Conservation (phyloP, 2,797 vertebrate species). For the Sebastes minor region DNA sequence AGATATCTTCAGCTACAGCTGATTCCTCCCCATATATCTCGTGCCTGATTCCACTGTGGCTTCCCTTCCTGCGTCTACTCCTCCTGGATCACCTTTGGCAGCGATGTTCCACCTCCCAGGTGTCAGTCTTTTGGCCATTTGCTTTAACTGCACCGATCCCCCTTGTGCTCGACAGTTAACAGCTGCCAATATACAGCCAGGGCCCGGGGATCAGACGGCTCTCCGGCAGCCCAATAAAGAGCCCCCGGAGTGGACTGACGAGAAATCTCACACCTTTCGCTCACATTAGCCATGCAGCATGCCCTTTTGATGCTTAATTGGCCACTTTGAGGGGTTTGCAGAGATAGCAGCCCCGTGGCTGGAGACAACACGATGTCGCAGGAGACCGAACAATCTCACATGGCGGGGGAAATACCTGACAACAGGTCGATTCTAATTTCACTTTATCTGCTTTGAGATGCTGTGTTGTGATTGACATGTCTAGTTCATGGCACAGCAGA, state of each 20-base stretch:
- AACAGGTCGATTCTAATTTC: background rate
- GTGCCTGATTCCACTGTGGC: background rate
- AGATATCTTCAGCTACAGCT: background rate
- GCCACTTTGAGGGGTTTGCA: slow-evolving; percentile 77
- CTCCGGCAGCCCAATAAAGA: slow-evolving; percentile 80
- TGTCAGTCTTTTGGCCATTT: slow-evolving; percentile 82
- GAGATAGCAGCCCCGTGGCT: slow-evolving; percentile 40
- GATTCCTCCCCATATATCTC: background rate
- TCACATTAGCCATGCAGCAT: slow-evolving; percentile 83
- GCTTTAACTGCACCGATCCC: slow-evolving; percentile 75
- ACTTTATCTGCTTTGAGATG: background rate
- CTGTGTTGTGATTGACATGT: background rate
- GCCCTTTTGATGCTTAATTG: slow-evolving; percentile 86
- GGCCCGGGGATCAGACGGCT: slow-evolving; percentile 83
- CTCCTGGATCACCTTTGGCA: slow-evolving; percentile 33
- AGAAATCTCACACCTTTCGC: slow-evolving; percentile 88
- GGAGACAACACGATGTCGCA: slow-evolving; percentile 40
- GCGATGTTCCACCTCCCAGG: slow-evolving; percentile 58
- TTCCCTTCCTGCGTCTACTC: slow-evolving; percentile 18
- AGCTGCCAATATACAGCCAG: slow-evolving; percentile 88
- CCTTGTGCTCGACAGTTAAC: slow-evolving; percentile 79
- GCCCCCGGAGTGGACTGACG: slow-evolving; percentile 79
- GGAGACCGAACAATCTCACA: slow-evolving; percentile 11
- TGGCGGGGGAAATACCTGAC: slow-evolving; percentile 21
- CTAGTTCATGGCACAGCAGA: background rate